A percentile compares a stretch with the other conserved stretches of the same genome.
Evolutionary conservation across 1,140 invertebrate genomes (phyloP).

Genomic region (Diabrotica virgifera): DNA sequence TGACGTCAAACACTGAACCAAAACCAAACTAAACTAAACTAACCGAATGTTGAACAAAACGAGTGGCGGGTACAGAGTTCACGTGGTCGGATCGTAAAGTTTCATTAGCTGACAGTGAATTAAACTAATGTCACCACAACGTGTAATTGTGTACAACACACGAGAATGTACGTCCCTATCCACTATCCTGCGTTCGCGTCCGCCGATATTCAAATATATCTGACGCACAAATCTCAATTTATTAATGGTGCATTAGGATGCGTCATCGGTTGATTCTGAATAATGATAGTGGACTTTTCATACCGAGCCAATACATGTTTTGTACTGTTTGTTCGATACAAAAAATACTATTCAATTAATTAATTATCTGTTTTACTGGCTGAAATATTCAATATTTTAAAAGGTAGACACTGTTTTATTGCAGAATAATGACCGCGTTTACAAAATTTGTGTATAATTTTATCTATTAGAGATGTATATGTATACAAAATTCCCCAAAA

Average conservation of each 20-base stretch:
- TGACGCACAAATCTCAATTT: slow-evolving; percentile 46
- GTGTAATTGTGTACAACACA: slow-evolving; percentile 43
- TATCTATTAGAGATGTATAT: too few relatives aligned
- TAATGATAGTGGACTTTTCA: slow-evolving; percentile 27
- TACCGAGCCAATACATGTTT: not conserved
- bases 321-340: too few relatives aligned
- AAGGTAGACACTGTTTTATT: too few relatives aligned
- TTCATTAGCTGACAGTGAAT: slow-evolving; percentile 45
- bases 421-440: too few relatives aligned
- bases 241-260: slow-evolving; percentile 39
- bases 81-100: slow-evolving; percentile 42
- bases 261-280: slow-evolving; percentile 41
- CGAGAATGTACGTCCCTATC: slow-evolving; percentile 26
- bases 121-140: slow-evolving; percentile 47
- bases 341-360: too few relatives aligned
- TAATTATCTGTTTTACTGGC: too few relatives aligned
- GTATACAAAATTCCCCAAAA: too few relatives aligned
- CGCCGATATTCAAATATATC: slow-evolving; percentile 44
- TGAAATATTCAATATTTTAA: too few relatives aligned
- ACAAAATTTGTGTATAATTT: too few relatives aligned
- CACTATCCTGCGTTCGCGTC: slow-evolving; percentile 30
- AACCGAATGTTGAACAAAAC: slow-evolving; percentile 2
- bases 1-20: slow-evolving; percentile 1
- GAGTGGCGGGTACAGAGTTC: slow-evolving; percentile 16
- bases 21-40: not conserved